phyloP scores from a whole-genome alignment of 1,140 invertebrate genomes.

The Lasioglossum baleicum region DNA sequence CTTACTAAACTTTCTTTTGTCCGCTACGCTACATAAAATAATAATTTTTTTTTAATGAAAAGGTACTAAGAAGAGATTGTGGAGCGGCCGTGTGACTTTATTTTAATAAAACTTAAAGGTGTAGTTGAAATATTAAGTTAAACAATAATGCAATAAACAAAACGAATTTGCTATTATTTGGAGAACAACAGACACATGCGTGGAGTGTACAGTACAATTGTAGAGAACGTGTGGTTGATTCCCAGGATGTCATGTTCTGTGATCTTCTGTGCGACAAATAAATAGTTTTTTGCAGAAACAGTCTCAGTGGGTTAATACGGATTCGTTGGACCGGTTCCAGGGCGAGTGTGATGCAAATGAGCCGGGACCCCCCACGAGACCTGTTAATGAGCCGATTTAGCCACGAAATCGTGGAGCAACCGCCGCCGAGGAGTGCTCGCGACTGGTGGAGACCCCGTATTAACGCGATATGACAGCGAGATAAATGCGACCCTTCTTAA shows the following conservation, averaged over 20 bases:
- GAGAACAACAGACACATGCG: too few species aligned
- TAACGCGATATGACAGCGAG: constrained; percentile 45
- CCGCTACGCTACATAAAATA: too few species aligned
- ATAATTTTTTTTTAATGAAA: too few species aligned
- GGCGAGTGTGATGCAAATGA: constrained; percentile 75
- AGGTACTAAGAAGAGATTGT: too few species aligned
- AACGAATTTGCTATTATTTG: too few species aligned
- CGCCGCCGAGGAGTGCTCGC: neutral
- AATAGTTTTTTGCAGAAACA: constrained; percentile 47
- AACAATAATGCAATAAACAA: too few species aligned
- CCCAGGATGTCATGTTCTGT: constrained; percentile 17
- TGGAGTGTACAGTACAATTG: too few species aligned
- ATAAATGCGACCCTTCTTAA: constrained; percentile 31
- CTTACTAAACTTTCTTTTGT: too few species aligned
- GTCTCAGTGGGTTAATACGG: constrained; percentile 51
- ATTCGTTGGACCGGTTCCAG: constrained; percentile 68
- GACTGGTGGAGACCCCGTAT: constrained; percentile 40
- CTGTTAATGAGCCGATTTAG: constrained; percentile 79
- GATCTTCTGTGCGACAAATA: constrained; percentile 43
- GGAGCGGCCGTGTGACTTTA: too few species aligned
- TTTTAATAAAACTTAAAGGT: too few species aligned
- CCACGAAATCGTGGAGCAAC: constrained; percentile 71
- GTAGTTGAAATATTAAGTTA: too few species aligned
- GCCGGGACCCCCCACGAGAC: constrained; percentile 75
- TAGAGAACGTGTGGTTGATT: constrained; percentile 8